Evolutionary conservation across 2,888 invertebrate genomes (phyloP).

Genomic region (Ornithoptera alexandrae): DNA sequence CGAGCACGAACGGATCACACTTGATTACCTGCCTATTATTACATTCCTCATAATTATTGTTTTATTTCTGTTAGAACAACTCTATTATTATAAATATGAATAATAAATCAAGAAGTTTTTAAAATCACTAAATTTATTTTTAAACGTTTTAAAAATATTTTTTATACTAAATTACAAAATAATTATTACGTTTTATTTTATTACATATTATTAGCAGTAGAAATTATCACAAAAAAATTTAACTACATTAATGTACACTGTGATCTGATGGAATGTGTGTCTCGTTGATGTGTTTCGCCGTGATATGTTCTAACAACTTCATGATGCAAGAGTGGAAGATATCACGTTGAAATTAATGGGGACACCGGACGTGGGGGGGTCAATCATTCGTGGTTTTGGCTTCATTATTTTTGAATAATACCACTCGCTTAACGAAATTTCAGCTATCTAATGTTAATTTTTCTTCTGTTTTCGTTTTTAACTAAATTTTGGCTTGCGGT

Average conservation of each 20-base stretch:
- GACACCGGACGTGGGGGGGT: constrained; percentile 42
- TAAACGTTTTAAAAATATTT: no score
- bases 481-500: constrained; percentile 77
- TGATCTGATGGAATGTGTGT: background rate
- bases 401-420: constrained; percentile 74
- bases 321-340: background rate
- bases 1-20: constrained; percentile 6
- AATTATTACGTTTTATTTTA: no score
- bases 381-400: constrained; percentile 78
- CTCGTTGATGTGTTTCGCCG: background rate
- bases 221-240: background rate
- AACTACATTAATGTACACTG: background rate
- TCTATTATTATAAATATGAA: no score
- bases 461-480: constrained; percentile 67
- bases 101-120: no score
- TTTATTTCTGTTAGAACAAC: background rate
- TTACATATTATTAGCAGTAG: no score
- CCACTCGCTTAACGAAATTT: constrained; percentile 75
- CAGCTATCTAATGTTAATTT: constrained; percentile 71
- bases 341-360: constrained; percentile 1
- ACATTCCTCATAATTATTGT: background rate
- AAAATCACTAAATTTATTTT: no score
- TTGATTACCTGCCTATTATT: background rate
- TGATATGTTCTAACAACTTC: background rate
- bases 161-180: no score